Evolutionary conservation across 1,140 invertebrate species (phyloP).

Genomic region (Agrilus planipennis): DNA sequence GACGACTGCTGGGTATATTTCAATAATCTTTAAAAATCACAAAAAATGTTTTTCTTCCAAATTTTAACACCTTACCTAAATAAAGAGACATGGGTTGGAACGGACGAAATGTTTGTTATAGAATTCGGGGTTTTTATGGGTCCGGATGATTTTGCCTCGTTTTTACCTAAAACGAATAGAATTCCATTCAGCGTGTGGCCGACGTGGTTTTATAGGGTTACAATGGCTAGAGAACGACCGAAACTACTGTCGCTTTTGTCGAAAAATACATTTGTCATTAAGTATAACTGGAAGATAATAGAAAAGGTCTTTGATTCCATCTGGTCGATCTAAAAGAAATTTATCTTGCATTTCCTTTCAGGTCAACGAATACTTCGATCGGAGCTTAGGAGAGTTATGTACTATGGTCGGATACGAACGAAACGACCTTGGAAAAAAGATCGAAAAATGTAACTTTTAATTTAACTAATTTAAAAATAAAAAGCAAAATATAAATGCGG

Average conservation of each 20-base stretch:
- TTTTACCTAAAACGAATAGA: constrained; percentile 6
- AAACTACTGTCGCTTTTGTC: constrained; percentile 1
- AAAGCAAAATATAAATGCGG: no score
- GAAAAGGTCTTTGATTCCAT: no score
- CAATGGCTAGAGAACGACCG: background rate
- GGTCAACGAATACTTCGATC: no score
- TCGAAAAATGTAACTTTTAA: no score
- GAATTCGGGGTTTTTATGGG: no score
- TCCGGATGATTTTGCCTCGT: constrained; percentile 7
- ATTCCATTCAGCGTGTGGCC: constrained; percentile 3
- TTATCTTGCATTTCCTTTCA: no score
- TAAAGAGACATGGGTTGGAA: background rate
- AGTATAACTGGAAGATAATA: no score
- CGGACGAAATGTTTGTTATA: background rate
- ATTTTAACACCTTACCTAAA: constrained; percentile 9
- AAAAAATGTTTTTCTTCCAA: constrained; percentile 9
- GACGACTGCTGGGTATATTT: constrained; percentile 5
- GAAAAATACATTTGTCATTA: constrained; percentile 5
- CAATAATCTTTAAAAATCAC: constrained; percentile 11
- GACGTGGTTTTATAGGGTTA: constrained; percentile 1
- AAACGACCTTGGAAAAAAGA: no score
- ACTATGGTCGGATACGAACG: no score
- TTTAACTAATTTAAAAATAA: no score
- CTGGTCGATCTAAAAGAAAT: no score
- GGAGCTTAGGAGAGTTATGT: no score